A percentile compares a stretch with the other conserved stretches of the same genome.
phyloP scores from a whole-genome alignment of 2,113 vertebrate genomes.

The Brachypodius melanocephalos region DNA sequence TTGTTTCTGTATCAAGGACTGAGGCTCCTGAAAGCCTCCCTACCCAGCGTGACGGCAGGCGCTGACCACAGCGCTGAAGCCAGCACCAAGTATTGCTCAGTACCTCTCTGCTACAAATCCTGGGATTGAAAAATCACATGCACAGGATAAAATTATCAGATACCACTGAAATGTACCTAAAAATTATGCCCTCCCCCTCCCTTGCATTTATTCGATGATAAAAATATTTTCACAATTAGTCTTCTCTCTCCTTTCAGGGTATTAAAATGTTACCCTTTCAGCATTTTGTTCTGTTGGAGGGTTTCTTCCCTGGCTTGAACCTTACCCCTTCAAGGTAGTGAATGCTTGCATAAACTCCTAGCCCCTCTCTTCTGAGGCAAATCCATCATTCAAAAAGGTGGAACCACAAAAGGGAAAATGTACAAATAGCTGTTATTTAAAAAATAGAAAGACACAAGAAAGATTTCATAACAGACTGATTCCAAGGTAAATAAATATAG shows the following conservation, averaged over 20 bases:
- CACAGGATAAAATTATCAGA: background rate
- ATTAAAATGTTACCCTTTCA: background rate
- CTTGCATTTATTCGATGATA: background rate
- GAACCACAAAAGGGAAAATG: background rate
- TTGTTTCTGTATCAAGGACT: background rate
- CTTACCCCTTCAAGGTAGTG: background rate
- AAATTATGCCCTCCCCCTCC: background rate
- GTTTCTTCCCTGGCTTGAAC: background rate
- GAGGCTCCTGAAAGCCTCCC: background rate
- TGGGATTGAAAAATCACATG: background rate
- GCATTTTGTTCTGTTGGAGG: background rate
- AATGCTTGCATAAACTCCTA: background rate
- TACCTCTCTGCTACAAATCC: background rate
- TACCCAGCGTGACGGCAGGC: fast-evolving
- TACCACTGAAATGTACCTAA: background rate
- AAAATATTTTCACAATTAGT: background rate
- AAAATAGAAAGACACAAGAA: background rate
- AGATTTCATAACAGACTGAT: background rate
- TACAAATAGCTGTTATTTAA: background rate
- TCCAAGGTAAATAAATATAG: background rate
- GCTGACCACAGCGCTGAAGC: fast-evolving
- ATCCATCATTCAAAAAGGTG: background rate
- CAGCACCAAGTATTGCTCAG: background rate
- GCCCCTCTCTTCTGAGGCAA: background rate
- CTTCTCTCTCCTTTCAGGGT: background rate